These are phyloP conservation scores for Linnaemya vulpina DNA, from an alignment of 2,888 invertebrate genomes.

Conservation along the genomic window DNA sequence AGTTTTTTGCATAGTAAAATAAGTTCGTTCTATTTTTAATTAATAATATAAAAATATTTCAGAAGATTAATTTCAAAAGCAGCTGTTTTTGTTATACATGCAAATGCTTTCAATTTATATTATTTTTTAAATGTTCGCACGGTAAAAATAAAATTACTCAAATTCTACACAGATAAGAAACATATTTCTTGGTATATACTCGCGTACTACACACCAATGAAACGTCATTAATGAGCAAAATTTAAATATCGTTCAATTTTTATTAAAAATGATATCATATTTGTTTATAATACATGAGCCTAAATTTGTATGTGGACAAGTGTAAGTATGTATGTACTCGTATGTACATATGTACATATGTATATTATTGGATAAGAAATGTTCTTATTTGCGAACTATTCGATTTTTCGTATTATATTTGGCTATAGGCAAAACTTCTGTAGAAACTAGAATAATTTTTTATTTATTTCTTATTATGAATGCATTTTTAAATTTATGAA, in stretches of 20 bases:
- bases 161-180: slow-evolving; percentile 14
- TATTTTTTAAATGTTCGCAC: neutral
- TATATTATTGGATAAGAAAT: no score
- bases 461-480: no score
- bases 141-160: neutral
- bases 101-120: neutral
- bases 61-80: slow-evolving; percentile 12
- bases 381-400: no score
- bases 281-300: slow-evolving; percentile 12
- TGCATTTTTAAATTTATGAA: no score
- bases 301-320: neutral
- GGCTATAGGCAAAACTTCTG: no score
- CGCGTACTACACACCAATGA: neutral
- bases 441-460: no score
- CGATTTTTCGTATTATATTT: no score
- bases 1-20: neutral
- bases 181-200: neutral
- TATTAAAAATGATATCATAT: slow-evolving; percentile 49
- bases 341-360: neutral
- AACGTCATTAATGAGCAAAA: slow-evolving; percentile 5
- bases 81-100: neutral
- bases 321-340: no score
- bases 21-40: neutral
- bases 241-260: slow-evolving; percentile 4
- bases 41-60: neutral